Evolutionary conservation across 1,140 invertebrate genomes (phyloP), one percentile per base, ranked within the genome.

Genomic region (Trichogramma pretiosum): DNA sequence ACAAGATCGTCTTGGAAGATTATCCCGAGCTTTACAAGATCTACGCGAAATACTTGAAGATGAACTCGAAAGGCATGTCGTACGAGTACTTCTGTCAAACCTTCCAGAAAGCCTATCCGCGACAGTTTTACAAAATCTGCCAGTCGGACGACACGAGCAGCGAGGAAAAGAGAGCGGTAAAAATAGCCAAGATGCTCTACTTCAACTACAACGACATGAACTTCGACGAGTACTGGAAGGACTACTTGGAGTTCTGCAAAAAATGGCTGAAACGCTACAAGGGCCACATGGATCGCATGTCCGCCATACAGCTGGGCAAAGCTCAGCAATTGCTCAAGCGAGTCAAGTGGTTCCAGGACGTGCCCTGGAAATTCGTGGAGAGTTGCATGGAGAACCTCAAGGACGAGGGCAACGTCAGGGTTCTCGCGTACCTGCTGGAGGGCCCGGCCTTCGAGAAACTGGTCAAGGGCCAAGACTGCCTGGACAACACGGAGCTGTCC

Each of bases 311-410:
- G n/a, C n/a, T n/a, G n/a, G n/a, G n/a, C n/a, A n/a, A n/a, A n/a
- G n/a, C n/a, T n/a, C n/a, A n/a, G n/a, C n/a, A n/a, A n/a, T 50
- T 50, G 21, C 16, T 51, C n/a, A 8, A n/a, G 10, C 24, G 23
- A 1, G 32, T 16, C 3, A 41, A 23, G 14, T 46, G 44, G 43
- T 22, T 41, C 17, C n/a, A 42, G 7, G 49, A 46, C 2, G 36
- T 51, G 0, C 38, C 49, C 3, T 13, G 21, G 5, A 46, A 34
- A n/a, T 51, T 51, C 21, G 34, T 42, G 3, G 44, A 51, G 5
- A 13, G 23, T 0, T 35, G 30, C 5, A 1, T 46, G 2, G 1
- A 2, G 2, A 35, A 46, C 5, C 18, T 46, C 1, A 8, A 21
- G 3, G 38, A 42, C 13, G 8, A 21, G 2, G 49, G 49, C 0